A percentile compares a stretch with the other conserved stretches of the same genome.
Conservation (phyloP, 1,140 invertebrate species). For the Bombus terrestris region DNA sequence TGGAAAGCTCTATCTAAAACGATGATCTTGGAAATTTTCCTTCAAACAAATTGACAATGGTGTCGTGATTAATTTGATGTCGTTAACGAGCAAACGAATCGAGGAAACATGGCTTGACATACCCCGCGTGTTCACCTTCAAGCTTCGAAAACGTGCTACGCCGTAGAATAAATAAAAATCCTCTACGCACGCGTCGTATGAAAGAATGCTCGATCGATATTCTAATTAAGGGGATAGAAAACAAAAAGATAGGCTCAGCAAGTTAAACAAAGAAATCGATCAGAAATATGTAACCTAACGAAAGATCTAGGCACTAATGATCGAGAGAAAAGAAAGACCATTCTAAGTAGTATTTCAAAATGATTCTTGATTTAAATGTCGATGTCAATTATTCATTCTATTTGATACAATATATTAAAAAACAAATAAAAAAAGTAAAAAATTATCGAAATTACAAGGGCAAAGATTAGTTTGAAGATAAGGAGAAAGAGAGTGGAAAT, state of each 20-base stretch:
- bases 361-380: conserved; percentile 37
- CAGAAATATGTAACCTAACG: not conserved
- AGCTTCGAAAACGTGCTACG: conserved; percentile 51
- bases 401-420: not conserved
- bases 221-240: not conserved
- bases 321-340: not conserved
- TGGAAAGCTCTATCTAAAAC: not conserved
- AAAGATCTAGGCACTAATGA: conserved; percentile 32
- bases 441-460: not conserved
- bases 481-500: not conserved
- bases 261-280: not conserved
- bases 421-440: conserved; percentile 4
- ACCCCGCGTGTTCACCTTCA: not conserved
- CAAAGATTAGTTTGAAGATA: not conserved
- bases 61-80: not conserved
- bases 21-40: conserved; percentile 3
- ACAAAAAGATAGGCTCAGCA: not conserved
- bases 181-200: conserved; percentile 28
- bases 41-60: not conserved
- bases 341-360: not conserved
- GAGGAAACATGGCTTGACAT: not conserved
- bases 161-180: conserved; percentile 18
- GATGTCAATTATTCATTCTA: conserved; percentile 42
- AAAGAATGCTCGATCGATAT: conserved; percentile 11
- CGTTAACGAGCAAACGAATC: not conserved